phyloP scores from a whole-genome alignment of 2,888 invertebrate genomes.

The Meteorus cinctellus region DNA sequence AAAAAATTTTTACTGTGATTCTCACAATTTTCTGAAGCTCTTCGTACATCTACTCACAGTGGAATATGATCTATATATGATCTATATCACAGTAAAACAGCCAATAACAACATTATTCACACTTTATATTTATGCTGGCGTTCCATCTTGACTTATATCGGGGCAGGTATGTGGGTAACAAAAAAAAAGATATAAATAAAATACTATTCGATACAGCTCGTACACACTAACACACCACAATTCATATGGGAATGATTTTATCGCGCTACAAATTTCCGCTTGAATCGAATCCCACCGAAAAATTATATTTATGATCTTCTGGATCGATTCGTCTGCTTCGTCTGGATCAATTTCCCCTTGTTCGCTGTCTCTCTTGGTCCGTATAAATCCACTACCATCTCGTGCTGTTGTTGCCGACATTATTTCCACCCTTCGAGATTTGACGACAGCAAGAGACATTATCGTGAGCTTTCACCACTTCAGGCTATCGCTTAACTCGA shows the following conservation, averaged over 20 bases:
- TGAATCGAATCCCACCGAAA: conserved; percentile 27
- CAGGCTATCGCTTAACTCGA: conserved; percentile 20
- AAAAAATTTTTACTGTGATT: conserved; percentile 10
- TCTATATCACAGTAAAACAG: neutral
- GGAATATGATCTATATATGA: neutral
- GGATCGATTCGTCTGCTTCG: neutral
- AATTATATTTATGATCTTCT: conserved; percentile 7
- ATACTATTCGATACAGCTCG: neutral
- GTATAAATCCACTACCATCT: neutral
- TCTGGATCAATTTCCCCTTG: conserved; percentile 14
- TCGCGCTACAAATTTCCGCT: conserved; percentile 14
- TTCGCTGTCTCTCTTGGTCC: neutral
- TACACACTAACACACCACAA: neutral
- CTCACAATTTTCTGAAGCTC: conserved; percentile 21
- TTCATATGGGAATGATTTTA: conserved; percentile 15
- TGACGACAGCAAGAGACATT: conserved; percentile 38
- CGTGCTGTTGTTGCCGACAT: neutral
- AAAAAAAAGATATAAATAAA: neutral
- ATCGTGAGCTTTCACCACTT: conserved; percentile 38
- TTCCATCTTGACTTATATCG: conserved; percentile 1
- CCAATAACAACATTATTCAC: conserved; percentile 2
- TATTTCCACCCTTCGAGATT: conserved; percentile 2
- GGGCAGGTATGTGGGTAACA: neutral
- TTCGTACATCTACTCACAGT: neutral
- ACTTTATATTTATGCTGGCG: neutral